A percentile compares a stretch with the other conserved stretches of the same genome.
These are phyloP conservation scores for Apis mellifera DNA, from an alignment of 1,140 invertebrate genomes.

Conservation along the genomic window DNA sequence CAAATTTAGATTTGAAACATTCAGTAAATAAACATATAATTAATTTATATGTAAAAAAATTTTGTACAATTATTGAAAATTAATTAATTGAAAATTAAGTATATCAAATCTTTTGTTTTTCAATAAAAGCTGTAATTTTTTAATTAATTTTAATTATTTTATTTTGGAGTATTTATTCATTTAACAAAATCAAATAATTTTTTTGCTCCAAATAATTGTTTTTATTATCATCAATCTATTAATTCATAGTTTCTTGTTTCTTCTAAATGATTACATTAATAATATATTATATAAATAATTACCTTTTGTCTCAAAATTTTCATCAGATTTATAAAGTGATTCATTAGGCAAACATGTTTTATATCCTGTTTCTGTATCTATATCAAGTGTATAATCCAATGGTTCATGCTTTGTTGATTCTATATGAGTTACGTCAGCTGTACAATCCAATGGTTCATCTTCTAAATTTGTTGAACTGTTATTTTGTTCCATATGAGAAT, in stretches of 20 bases:
- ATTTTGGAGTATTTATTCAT: constrained; percentile 1
- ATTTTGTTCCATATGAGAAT: constrained; percentile 21
- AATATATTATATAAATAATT: constrained; percentile 30
- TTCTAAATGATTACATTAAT: constrained; percentile 29
- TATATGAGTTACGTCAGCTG: constrained; percentile 57
- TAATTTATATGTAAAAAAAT: constrained; percentile 10
- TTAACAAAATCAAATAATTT: constrained; percentile 11
- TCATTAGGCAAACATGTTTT: constrained; percentile 37
- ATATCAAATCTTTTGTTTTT: constrained; percentile 50
- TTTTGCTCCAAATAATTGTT: constrained; percentile 39
- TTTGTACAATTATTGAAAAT: constrained; percentile 23
- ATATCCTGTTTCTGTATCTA: constrained; percentile 53
- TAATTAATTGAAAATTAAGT: no score
- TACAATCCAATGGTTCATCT: constrained; percentile 68
- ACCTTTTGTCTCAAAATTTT: constrained; percentile 58
- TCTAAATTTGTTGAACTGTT: constrained; percentile 45
- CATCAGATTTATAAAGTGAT: constrained; percentile 46
- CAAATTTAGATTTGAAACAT: constrained; percentile 53
- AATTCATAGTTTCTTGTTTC: constrained; percentile 14
- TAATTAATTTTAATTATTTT: constrained; percentile 2
- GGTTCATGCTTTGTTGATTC: constrained; percentile 55
- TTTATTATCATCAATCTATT: constrained; percentile 41
- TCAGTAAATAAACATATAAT: constrained; percentile 49
- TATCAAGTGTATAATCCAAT: constrained; percentile 63
- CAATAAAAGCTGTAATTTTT: constrained; percentile 20